These are phyloP conservation scores for Embidobia sp. DNA, from an alignment of 2,888 invertebrate genomes.

Conservation along the genomic window DNA sequence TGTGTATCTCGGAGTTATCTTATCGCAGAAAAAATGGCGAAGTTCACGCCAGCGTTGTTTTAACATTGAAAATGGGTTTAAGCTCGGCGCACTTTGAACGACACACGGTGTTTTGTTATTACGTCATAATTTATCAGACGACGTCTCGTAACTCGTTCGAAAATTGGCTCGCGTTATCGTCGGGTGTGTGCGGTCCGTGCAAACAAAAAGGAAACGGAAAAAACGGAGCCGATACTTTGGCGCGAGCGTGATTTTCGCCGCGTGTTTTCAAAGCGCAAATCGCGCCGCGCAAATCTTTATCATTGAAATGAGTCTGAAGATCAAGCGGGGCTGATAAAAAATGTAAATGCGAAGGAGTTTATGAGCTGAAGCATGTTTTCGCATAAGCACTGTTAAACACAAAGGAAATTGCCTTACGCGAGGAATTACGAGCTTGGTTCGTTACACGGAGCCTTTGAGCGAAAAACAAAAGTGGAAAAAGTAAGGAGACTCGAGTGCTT, in stretches of 20 bases:
- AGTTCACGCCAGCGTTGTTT: no score
- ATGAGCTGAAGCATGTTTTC: conserved; percentile 37
- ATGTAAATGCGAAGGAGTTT: conserved; percentile 42
- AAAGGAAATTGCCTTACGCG: conserved; percentile 40
- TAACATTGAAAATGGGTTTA: no score
- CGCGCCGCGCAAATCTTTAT: conserved; percentile 29
- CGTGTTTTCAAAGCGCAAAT: conserved; percentile 20
- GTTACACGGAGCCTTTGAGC: conserved; percentile 24
- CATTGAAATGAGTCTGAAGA: conserved; percentile 38
- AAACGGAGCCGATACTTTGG: not conserved
- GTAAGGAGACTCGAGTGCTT: not conserved
- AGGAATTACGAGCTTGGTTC: conserved; percentile 31
- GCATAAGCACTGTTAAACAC: conserved; percentile 46
- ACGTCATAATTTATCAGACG: no score
- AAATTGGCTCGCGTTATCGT: no score
- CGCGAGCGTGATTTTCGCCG: not conserved
- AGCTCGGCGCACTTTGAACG: no score
- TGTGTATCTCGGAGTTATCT: no score
- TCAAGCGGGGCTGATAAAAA: conserved; percentile 40
- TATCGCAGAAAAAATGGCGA: no score
- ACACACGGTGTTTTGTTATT: no score
- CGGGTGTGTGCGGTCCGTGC: no score
- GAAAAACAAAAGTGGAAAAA: conserved; percentile 9
- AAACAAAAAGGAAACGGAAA: not conserved
- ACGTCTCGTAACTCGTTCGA: no score